Evolutionary conservation across 2,888 invertebrate genomes (phyloP).

Genomic region (Epinotia brunnichana): DNA sequence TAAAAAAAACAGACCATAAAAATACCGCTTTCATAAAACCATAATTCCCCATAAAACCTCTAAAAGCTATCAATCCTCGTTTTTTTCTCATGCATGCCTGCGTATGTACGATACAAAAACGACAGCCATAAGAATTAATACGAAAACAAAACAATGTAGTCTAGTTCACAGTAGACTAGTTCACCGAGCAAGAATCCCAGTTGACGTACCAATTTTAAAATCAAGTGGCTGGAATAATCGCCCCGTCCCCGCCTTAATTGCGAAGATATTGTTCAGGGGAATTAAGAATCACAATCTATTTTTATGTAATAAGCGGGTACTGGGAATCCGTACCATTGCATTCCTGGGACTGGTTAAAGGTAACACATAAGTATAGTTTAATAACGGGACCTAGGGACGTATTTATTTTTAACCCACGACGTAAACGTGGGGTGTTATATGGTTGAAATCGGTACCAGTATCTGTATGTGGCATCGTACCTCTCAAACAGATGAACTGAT

Average conservation of each 20-base stretch:
- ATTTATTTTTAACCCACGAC: neutral
- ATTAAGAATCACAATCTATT: conserved; percentile 51
- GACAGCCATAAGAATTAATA: conserved; percentile 19
- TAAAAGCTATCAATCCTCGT: conserved; percentile 4
- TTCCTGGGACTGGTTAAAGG: conserved; percentile 46
- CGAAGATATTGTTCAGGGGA: conserved; percentile 48
- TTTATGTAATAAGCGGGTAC: conserved; percentile 51
- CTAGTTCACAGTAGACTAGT: conserved; percentile 21
- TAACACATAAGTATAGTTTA: conserved; percentile 20
- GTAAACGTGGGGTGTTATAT: too few species aligned
- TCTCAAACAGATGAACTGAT: too few species aligned
- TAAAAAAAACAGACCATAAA: too few species aligned
- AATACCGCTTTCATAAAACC: neutral
- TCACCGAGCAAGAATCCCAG: conserved; percentile 2
- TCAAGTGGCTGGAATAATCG: conserved; percentile 37
- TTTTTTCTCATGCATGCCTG: neutral
- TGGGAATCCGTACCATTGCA: conserved; percentile 39
- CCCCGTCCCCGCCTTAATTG: conserved; percentile 53
- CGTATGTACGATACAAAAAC: neutral
- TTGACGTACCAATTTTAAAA: conserved; percentile 34
- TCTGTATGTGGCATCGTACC: too few species aligned
- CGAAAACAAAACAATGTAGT: conserved; percentile 12
- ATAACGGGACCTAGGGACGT: neutral
- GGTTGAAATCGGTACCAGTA: too few species aligned
- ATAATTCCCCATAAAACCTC: neutral